These are phyloP conservation scores for Philereme vetulata DNA, from an alignment of 2,888 invertebrate species.

Conservation along the genomic window DNA sequence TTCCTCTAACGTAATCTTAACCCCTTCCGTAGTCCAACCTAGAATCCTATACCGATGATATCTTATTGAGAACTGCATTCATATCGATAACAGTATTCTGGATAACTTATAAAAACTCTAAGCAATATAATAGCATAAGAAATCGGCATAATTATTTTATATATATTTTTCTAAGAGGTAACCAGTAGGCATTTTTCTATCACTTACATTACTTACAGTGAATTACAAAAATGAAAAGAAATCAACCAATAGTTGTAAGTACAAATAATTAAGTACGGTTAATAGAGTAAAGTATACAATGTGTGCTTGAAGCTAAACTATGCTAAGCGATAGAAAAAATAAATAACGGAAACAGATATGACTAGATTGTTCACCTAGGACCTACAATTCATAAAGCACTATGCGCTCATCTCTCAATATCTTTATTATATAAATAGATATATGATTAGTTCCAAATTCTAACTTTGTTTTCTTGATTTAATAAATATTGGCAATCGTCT, in stretches of 20 bases:
- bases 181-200: conserved; percentile 33
- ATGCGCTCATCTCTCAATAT: conserved; percentile 81
- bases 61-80: conserved; percentile 39
- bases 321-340: conserved; percentile 81
- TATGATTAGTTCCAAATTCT: conserved; percentile 80
- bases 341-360: conserved; percentile 80
- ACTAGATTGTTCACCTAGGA: conserved; percentile 81
- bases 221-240: conserved; percentile 40
- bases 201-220: conserved; percentile 34
- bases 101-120: conserved; percentile 77
- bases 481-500: conserved; percentile 81
- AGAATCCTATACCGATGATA: conserved; percentile 51
- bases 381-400: conserved; percentile 83
- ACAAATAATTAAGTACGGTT: conserved; percentile 47
- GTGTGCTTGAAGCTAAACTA: conserved; percentile 83
- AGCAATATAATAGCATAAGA: conserved; percentile 38
- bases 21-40: conserved; percentile 68
- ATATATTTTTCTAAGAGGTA: conserved; percentile 34
- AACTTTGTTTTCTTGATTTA: conserved; percentile 76
- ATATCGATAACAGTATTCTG: conserved; percentile 73
- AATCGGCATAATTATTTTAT: conserved; percentile 25
- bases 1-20: conserved; percentile 60
- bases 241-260: conserved; percentile 40
- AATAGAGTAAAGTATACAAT: conserved; percentile 54
- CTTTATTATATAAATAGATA: conserved; percentile 81